Evolutionary conservation across 2,888 invertebrate species (phyloP), one percentile per base, ranked within the genome.

Genomic region (Taphrorychus bicolor): DNA sequence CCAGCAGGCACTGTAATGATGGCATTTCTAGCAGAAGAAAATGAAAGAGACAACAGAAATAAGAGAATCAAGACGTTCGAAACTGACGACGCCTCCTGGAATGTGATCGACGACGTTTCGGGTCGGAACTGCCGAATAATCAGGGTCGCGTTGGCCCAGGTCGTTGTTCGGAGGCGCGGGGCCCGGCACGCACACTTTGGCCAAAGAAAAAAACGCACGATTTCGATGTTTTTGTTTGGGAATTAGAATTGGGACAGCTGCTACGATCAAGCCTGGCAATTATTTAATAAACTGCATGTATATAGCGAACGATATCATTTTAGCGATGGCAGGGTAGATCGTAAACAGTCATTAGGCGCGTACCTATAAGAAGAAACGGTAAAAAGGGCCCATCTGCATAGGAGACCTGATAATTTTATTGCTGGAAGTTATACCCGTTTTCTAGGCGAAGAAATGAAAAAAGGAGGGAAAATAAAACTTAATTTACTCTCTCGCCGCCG

Each of bases 331-430:
- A n/a, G n/a, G n/a, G n/a, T n/a, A n/a, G n/a, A n/a, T n/a, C n/a
- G n/a, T n/a, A n/a, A n/a, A n/a, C n/a, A n/a, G n/a, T n/a, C n/a
- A n/a, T n/a, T n/a, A n/a, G n/a, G n/a, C n/a, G n/a, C n/a, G n/a
- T n/a, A n/a, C n/a, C n/a, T n/a, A n/a, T n/a, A n/a, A n/a, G n/a
- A n/a, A n/a, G n/a, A n/a, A n/a, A n/a, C n/a, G n/a, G n/a, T n/a
- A n/a, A n/a, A n/a, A n/a, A n/a, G n/a, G n/a, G n/a, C n/a, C n/a
- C n/a, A n/a, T n/a, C n/a, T n/a, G n/a, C n/a, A n/a, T n/a, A n/a
- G n/a, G n/a, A n/a, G n/a, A n/a, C n/a, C n/a, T n/a, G n/a, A n/a
- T 66, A 66, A 57, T 66, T 66, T 66, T 66, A 66, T 66, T 66
- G 42, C 51, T 16, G 18, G 49, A 66, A 66, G 61, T 66, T 57